Evolutionary conservation across 1,140 invertebrate genomes (phyloP).

Genomic region (Gryon sp.): DNA sequence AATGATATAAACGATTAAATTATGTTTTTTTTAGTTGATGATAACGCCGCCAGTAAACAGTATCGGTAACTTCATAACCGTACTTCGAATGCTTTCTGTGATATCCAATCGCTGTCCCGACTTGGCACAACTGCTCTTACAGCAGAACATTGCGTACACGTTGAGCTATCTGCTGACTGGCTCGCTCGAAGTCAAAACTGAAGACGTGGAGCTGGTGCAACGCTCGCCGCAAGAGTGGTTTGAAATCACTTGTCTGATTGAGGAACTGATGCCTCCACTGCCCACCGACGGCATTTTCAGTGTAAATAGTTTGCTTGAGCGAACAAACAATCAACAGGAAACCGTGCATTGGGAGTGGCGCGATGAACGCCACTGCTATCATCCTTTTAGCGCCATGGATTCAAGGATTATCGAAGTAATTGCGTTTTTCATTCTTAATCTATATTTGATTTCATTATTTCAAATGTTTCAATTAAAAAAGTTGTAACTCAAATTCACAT

Average conservation of each 20-base stretch:
- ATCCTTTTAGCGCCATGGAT: conserved; percentile 86
- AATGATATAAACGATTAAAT: background rate
- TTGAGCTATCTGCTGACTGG: conserved; percentile 94
- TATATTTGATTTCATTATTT: background rate
- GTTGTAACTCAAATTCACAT: too few relatives aligned
- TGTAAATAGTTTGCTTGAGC: conserved; percentile 92
- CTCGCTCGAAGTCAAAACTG: conserved; percentile 83
- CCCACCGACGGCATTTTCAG: conserved; percentile 96
- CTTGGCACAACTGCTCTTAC: conserved; percentile 92
- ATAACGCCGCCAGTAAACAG: conserved; percentile 95
- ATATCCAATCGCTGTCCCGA: conserved; percentile 97
- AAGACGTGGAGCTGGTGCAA: conserved; percentile 90
- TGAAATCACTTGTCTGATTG: conserved; percentile 97
- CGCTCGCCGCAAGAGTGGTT: conserved; percentile 96
- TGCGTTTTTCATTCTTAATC: too few relatives aligned
- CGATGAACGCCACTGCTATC: conserved; percentile 89
- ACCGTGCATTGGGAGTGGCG: conserved; percentile 97
- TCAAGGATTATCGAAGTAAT: conserved; percentile 89
- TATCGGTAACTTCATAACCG: conserved; percentile 96
- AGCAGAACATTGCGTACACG: conserved; percentile 97
- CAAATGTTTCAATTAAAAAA: too few relatives aligned
- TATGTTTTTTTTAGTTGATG: conserved; percentile 84
- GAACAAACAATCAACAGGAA: conserved; percentile 86
- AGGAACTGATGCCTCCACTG: conserved; percentile 96
- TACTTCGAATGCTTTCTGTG: conserved; percentile 95